Base-by-base conservation (phyloP, 2,888 invertebrate genomes). In the Norana najaformis region DNA sequence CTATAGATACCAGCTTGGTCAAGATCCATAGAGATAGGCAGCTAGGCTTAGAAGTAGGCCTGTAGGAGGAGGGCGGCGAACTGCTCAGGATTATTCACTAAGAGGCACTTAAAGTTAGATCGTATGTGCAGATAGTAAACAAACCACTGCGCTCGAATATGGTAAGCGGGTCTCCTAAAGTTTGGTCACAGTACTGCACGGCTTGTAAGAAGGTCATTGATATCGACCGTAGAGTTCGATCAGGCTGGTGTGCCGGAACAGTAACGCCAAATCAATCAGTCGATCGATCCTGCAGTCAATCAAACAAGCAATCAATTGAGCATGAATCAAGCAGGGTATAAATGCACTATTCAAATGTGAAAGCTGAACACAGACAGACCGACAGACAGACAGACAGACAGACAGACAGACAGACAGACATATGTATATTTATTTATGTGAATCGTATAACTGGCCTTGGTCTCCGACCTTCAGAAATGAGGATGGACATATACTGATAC, bases 31-130 rank as follows among this genome's bases (percentile, higher is more conserved):
- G n/a, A 13, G 1, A 13, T n/a, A 69, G 69, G 47, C 11, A n/a
- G 69, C n/a, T 69, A 69, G 69, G 69, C 69, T 30, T 69, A 69
- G 69, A 69, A 69, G n/a, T n/a, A n/a, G n/a, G n/a, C n/a, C n/a
- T n/a, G n/a, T n/a, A n/a, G n/a, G n/a, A n/a, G 69, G n/a, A 8
- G 69, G 69, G 69, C 69, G 69, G 69, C n/a, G 1, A n/a, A 69
- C 69, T 69, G n/a, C n/a, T 30, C 8, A 69, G 69, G 69, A 69
- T 69, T n/a, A 69, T 69, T 69, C n/a, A 23, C 30, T n/a, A 13
- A 69, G 69, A 69, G 69, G n/a, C n/a, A 69, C n/a, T 69, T n/a
- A n/a, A n/a, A 69, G 30, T 69, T n/a, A n/a, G 11, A 69, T n/a
- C 69, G 30, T 69, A n/a, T n/a, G 69, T n/a, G 69, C 69, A 16